Evolutionary conservation across 2,113 vertebrate species (phyloP), one percentile per base, ranked within the genome.

Genomic region (Ellobius talpinus): DNA sequence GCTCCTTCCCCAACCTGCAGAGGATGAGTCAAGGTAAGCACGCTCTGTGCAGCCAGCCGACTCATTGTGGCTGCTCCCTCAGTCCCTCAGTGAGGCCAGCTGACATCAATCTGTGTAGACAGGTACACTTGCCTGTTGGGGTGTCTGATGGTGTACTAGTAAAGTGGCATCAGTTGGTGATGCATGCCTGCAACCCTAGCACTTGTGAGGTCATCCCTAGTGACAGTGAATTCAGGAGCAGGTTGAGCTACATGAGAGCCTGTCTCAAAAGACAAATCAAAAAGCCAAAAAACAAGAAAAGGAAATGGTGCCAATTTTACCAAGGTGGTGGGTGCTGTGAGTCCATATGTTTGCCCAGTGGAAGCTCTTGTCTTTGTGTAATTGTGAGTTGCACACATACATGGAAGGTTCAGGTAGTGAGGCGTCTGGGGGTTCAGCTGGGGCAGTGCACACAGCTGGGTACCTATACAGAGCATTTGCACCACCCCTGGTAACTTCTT

Each of bases 21-120:
- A 99, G 98, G 50, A 99, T 99, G 99, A 99, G 99, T 96, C 99
- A 99, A 99, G 99, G 99, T 99, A 98, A 88, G 5, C 2, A 1
- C 3, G 4, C 23, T 14, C 14, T 2, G 1, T 17, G 42, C 63
- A 26, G 36, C 85, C 26, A 3, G 17, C 52, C 45, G 12, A 26
- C 70, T 24, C 0, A 50, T 42, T 31, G 3, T 24, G 29, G 1
- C 0, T 31, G 2, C 50, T 39, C 0, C 24, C 95, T 84, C 39
- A 0, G 93, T 63, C 23, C 87, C 10, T 90, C 89, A 1, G 55
- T n/a, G 76, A 23, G 7, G 26, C 39, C 52, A 50, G 17, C 29
- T 76, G 68, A 91, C 21, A 19, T 21, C 58, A 58, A 45, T 5
- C 63, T 55, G 36, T 0, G 16, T 42, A 66, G 47, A 73, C 2